These are phyloP conservation scores for Phalacrocorax carbo DNA, from an alignment of 2,113 vertebrate species.

Conservation along the genomic window DNA sequence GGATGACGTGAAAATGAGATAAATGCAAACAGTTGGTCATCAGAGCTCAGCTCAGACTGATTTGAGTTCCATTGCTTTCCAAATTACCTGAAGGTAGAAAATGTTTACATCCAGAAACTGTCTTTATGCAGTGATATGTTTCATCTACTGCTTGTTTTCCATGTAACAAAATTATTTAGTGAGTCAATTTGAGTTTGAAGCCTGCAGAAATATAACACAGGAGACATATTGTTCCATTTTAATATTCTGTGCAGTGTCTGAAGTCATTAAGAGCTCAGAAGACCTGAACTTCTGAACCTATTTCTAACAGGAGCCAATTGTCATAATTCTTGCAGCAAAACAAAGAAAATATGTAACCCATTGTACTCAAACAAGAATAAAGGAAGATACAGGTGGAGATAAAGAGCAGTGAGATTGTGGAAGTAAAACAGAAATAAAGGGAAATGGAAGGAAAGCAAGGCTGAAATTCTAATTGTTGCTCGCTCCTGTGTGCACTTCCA, in stretches of 20 bases:
- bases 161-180: not conserved
- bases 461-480: not conserved
- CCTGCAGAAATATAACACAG: not conserved
- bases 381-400: not conserved
- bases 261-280: constrained; percentile 15
- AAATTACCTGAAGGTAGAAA: not conserved
- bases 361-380: not conserved
- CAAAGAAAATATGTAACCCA: not conserved
- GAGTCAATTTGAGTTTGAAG: not conserved
- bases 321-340: not conserved
- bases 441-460: not conserved
- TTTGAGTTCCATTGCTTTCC: not conserved
- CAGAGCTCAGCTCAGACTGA: not conserved
- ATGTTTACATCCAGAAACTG: not conserved
- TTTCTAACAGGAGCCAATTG: not conserved
- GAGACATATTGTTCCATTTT: not conserved
- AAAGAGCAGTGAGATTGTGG: not conserved
- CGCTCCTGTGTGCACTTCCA: not conserved
- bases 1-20: not conserved
- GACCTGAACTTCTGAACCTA: constrained; percentile 43
- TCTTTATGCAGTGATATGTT: not conserved
- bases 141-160: not conserved
- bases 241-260: not conserved
- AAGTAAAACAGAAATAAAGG: constrained; percentile 5
- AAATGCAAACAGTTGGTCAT: not conserved